A percentile compares a stretch with the other conserved stretches of the same genome.
phyloP scores from a whole-genome alignment of 2,888 invertebrate species.

The Spisula solida region DNA sequence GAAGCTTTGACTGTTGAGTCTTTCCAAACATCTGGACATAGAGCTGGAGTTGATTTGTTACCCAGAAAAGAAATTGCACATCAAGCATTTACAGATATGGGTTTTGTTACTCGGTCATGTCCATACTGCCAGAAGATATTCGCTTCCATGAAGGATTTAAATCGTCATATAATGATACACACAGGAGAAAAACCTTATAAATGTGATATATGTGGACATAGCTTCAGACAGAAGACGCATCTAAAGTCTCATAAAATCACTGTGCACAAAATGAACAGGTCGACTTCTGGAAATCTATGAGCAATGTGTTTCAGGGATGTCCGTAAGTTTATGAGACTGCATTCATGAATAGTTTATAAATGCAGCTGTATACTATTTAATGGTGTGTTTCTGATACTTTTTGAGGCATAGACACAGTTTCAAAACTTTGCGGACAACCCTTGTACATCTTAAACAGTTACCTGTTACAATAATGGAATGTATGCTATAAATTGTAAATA shows the following conservation, averaged over 20 bases:
- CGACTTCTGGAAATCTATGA: too few relatives aligned
- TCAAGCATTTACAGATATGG: background rate
- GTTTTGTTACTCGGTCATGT: background rate
- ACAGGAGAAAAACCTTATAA: slow-evolving; percentile 38
- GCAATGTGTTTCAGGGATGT: too few relatives aligned
- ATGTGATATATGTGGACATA: slow-evolving; percentile 44
- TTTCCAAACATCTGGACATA: background rate
- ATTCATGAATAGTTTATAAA: too few relatives aligned
- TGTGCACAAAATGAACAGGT: background rate
- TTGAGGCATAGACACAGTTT: too few relatives aligned
- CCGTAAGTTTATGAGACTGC: too few relatives aligned
- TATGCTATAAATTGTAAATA: too few relatives aligned
- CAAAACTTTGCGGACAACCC: too few relatives aligned
- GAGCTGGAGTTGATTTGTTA: too few relatives aligned
- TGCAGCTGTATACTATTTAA: too few relatives aligned
- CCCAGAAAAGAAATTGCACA: background rate
- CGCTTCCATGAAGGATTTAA: slow-evolving; percentile 14
- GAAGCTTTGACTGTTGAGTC: background rate
- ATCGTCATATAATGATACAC: slow-evolving; percentile 32
- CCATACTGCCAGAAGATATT: slow-evolving; percentile 24
- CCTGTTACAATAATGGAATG: too few relatives aligned
- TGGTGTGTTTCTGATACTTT: too few relatives aligned
- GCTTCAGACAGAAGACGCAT: slow-evolving; percentile 34
- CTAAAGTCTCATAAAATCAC: background rate
- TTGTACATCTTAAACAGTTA: too few relatives aligned